A percentile compares a stretch with the other conserved stretches of the same genome.
phyloP scores from a whole-genome alignment of 2,888 invertebrate genomes.

The Chromoteleia sp. region DNA sequence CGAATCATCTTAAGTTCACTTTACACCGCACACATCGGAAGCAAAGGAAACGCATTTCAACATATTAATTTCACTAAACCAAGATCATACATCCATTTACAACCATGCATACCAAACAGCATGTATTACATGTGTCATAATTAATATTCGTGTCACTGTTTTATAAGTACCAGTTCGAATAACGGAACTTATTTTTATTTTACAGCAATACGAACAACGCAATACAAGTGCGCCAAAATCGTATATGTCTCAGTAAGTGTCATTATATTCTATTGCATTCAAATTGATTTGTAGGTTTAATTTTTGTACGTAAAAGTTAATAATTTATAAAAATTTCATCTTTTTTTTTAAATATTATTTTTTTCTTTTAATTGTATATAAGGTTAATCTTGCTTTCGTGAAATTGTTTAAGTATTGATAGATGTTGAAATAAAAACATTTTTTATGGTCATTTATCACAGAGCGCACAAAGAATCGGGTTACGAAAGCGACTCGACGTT shows the following conservation, averaged over 20 bases:
- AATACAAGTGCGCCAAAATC: slow-evolving; percentile 90
- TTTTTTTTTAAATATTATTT: slow-evolving; percentile 8
- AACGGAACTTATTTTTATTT: slow-evolving; percentile 74
- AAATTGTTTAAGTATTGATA: neutral
- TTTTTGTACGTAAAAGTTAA: no score
- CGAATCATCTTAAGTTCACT: slow-evolving; percentile 6
- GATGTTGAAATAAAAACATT: slow-evolving; percentile 9
- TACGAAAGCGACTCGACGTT: slow-evolving; percentile 96
- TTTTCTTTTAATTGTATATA: neutral
- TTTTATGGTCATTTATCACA: slow-evolving; percentile 59
- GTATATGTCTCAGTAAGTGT: slow-evolving; percentile 92
- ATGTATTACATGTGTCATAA: slow-evolving; percentile 69
- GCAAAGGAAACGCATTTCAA: slow-evolving; percentile 8
- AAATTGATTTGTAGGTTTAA: no score
- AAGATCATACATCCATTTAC: slow-evolving; percentile 29
- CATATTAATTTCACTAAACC: slow-evolving; percentile 5
- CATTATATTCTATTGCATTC: neutral
- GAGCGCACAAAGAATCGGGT: slow-evolving; percentile 94
- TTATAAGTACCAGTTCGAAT: slow-evolving; percentile 26
- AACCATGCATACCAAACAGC: slow-evolving; percentile 60
- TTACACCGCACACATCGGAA: neutral
- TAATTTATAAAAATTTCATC: no score
- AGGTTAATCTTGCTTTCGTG: neutral
- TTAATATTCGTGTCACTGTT: slow-evolving; percentile 46
- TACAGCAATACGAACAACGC: slow-evolving; percentile 88